Conservation (phyloP, 2,113 vertebrate genomes). For the Pomatostomus ruficeps region DNA sequence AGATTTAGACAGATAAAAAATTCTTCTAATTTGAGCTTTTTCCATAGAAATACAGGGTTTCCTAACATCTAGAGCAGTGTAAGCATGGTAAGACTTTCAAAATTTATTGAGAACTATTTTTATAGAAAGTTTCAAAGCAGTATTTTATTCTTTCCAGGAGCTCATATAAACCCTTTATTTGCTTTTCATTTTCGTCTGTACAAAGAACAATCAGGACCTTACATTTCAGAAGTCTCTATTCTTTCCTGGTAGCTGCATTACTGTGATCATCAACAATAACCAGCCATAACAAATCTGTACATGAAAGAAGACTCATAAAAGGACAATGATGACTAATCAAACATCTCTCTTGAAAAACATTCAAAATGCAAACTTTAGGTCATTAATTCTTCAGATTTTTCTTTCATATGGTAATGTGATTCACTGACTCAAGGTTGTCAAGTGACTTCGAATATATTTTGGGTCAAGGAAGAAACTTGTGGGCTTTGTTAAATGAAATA, state of each 20-base stretch:
- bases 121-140: background rate
- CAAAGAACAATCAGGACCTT: background rate
- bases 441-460: background rate
- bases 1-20: background rate
- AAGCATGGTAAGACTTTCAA: background rate
- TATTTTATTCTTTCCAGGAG: background rate
- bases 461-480: background rate
- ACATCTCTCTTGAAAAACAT: background rate
- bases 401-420: background rate
- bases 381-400: background rate
- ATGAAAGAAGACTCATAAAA: background rate
- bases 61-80: background rate
- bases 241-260: background rate
- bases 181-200: background rate
- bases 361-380: background rate
- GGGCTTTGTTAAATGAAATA: background rate
- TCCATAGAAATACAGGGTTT: background rate
- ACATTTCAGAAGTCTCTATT: background rate
- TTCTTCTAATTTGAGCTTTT: background rate
- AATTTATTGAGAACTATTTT: background rate
- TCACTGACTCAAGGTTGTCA: background rate
- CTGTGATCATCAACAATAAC: background rate
- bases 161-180: background rate
- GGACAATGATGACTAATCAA: background rate
- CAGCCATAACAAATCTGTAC: background rate